These are phyloP conservation scores for Apeira syringaria DNA, from an alignment of 2,888 invertebrate species.

Conservation along the genomic window DNA sequence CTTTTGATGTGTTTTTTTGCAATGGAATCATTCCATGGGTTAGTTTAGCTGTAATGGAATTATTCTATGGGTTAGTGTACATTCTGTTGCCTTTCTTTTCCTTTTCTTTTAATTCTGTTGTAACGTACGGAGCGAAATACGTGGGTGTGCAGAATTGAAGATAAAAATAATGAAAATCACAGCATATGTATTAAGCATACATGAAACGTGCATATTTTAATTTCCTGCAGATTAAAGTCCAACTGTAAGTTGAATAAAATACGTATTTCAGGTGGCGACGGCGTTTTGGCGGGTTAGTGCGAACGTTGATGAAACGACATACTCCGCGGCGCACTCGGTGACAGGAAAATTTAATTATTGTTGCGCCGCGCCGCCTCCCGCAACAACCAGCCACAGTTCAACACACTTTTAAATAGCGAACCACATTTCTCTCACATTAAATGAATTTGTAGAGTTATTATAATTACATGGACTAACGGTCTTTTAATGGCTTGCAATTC, in stretches of 20 bases:
- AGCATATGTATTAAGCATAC: too few relatives aligned
- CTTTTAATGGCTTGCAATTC: slow-evolving; percentile 24
- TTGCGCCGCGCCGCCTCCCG: slow-evolving; percentile 47
- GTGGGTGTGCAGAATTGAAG: too few relatives aligned
- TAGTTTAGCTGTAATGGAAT: too few relatives aligned
- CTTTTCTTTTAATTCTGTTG: too few relatives aligned
- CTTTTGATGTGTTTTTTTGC: too few relatives aligned
- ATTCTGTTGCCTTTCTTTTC: too few relatives aligned
- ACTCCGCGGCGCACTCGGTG: slow-evolving; percentile 58
- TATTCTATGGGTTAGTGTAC: too few relatives aligned
- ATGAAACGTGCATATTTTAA: slow-evolving; percentile 54
- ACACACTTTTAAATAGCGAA: slow-evolving; percentile 72
- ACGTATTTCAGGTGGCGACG: slow-evolving; percentile 64
- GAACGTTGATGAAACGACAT: slow-evolving; percentile 73
- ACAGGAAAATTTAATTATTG: slow-evolving; percentile 78
- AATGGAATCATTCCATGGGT: too few relatives aligned
- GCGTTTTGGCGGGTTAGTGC: slow-evolving; percentile 62
- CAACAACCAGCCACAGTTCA: slow-evolving; percentile 62
- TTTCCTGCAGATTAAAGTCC: slow-evolving; percentile 66
- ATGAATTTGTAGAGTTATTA: slow-evolving; percentile 69
- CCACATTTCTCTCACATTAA: slow-evolving; percentile 68
- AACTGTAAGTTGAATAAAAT: slow-evolving; percentile 70
- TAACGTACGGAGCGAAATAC: too few relatives aligned
- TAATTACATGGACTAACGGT: slow-evolving; percentile 52
- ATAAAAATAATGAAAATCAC: too few relatives aligned